These are phyloP conservation scores for Capitella teleta DNA, from an alignment of 1,140 invertebrate species.

Conservation along the genomic window DNA sequence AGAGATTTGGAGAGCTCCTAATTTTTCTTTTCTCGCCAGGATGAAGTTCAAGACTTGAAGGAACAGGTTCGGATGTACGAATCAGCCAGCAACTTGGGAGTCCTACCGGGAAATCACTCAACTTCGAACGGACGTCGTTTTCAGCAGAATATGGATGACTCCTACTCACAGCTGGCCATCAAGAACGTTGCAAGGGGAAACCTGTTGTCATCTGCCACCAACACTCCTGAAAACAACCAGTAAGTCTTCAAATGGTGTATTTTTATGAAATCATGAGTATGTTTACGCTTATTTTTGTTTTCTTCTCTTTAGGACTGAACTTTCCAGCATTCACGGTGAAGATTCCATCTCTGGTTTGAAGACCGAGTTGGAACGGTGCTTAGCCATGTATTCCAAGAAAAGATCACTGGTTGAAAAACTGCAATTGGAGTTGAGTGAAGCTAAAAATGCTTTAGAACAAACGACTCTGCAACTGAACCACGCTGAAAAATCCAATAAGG, in stretches of 20 bases:
- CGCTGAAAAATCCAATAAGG: not conserved
- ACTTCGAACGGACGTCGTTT: constrained; percentile 7
- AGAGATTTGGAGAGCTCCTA: no score
- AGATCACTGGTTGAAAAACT: constrained; percentile 21
- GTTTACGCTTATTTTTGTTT: not conserved
- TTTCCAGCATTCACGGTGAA: not conserved
- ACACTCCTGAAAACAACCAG: no score
- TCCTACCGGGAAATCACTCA: constrained; percentile 9
- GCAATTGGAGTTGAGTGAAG: constrained; percentile 15
- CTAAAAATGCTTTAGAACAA: constrained; percentile 16
- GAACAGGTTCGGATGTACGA: constrained; percentile 34
- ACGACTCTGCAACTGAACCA: not conserved
- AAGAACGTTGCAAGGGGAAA: constrained; percentile 16
- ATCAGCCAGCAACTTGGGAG: constrained; percentile 25
- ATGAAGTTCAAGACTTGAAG: constrained; percentile 30
- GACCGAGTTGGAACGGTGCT: constrained; percentile 27
- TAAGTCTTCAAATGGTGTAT: not conserved
- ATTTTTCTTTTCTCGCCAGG: constrained; percentile 11
- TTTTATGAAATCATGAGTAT: not conserved
- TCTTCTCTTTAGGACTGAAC: not conserved
- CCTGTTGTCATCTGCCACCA: not conserved
- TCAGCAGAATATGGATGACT: no score
- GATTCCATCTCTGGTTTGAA: constrained; percentile 16
- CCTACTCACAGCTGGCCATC: constrained; percentile 30
- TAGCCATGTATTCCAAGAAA: constrained; percentile 30